Conservation (phyloP, 1,140 invertebrate genomes). For the Penaeus japonicus region DNA sequence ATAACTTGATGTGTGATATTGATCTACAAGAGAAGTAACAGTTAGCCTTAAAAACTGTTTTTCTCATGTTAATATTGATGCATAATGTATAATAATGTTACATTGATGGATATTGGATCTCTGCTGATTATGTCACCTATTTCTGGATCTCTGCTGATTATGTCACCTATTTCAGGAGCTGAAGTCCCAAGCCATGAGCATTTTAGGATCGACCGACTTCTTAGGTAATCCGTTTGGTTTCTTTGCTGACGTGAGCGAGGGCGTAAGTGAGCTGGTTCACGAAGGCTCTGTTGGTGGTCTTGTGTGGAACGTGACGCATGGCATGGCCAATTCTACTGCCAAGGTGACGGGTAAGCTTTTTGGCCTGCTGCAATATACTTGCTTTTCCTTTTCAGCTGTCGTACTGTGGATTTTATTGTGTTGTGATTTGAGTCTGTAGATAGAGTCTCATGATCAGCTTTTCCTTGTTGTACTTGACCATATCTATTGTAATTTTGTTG, state of each 20-base stretch:
- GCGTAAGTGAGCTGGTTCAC: slow-evolving; percentile 87
- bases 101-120: neutral
- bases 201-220: slow-evolving; percentile 96
- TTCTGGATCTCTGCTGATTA: neutral
- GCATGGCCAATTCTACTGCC: slow-evolving; percentile 94
- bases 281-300: slow-evolving; percentile 89
- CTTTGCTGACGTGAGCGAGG: slow-evolving; percentile 93
- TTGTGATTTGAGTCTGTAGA: neutral
- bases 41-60: no score
- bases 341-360: slow-evolving; percentile 76
- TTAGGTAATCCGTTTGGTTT: slow-evolving; percentile 96
- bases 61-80: no score
- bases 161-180: slow-evolving; percentile 74
- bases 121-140: neutral
- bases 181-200: slow-evolving; percentile 93
- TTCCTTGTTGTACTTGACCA: no score
- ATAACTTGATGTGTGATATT: neutral
- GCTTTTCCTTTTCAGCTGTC: neutral
- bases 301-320: slow-evolving; percentile 95
- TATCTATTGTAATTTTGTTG: no score
- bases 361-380: slow-evolving; percentile 4
- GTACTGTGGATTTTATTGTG: neutral
- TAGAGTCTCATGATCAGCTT: neutral
- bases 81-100: no score
- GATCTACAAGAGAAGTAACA: neutral